Conservation (phyloP, 2,797 vertebrate genomes). For the Lutjanus argentimaculatus region DNA sequence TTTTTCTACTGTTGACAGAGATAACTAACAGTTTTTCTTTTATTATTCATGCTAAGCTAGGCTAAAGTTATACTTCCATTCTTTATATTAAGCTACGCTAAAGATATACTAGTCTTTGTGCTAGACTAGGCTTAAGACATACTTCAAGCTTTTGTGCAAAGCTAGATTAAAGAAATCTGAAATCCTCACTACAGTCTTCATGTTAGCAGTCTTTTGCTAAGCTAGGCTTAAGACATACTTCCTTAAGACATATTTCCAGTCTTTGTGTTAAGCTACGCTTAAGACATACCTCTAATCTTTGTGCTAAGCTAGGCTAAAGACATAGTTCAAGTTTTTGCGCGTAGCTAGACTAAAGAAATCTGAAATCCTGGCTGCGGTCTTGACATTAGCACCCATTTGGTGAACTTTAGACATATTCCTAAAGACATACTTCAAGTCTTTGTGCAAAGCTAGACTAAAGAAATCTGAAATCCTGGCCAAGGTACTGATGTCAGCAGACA, state of each 20-base stretch:
- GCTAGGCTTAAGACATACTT: too few relatives aligned
- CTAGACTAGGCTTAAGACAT: not conserved
- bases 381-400: too few relatives aligned
- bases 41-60: not conserved
- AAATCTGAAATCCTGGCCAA: too few relatives aligned
- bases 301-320: not conserved
- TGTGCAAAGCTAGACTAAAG: slow-evolving; percentile 5
- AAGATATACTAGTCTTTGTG: too few relatives aligned
- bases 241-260: not conserved
- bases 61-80: not conserved
- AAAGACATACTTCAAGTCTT: not conserved
- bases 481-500: too few relatives aligned
- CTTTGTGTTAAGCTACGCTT: slow-evolving; percentile 8
- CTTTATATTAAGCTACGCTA: not conserved
- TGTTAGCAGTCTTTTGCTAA: too few relatives aligned
- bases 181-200: too few relatives aligned
- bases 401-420: too few relatives aligned
- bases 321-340: too few relatives aligned
- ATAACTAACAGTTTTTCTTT: not conserved
- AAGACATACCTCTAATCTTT: not conserved
- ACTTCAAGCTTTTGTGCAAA: not conserved
- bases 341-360: not conserved
- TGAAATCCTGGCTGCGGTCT: too few relatives aligned
- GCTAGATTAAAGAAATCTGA: not conserved
- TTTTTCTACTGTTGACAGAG: not conserved